Evolutionary conservation across 1,140 invertebrate species (phyloP), one percentile per base, ranked within the genome.

Genomic region (Camponotus floridanus): DNA sequence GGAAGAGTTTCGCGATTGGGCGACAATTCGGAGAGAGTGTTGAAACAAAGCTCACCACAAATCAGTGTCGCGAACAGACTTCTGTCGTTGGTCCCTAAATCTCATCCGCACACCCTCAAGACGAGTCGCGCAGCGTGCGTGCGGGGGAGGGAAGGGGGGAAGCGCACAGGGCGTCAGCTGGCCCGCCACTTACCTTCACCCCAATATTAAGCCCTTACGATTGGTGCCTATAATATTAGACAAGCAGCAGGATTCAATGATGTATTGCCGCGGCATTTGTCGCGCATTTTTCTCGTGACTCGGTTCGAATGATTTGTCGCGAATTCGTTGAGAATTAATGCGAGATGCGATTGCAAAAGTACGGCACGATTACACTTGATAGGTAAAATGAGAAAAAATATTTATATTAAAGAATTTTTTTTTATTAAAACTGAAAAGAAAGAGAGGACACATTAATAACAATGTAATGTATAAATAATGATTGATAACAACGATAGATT

Each of bases 171-270:
- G 94, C 94, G 94, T 95, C 94, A 95, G 94, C 94, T 95, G 94
- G 91, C 94, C 92, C 92, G 92, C 94, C 94, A 95, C 94, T 95
- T 95, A 95, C 93, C 94, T 95, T 95, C 94, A 94, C 94, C 94
- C 94, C 93, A 93, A 95, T 95, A 95, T 95, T 94, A 95, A 95
- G 93, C 93, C 93, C 94, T 94, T 93, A 93, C 92, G 92, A 95
- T 95, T 95, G 94, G 93, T 94, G 92, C 94, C 94, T 93, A 94
- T 95, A 94, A 95, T 95, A 95, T 95, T 93, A 94, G 94, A 94
- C 93, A 93, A 95, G 93, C 92, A 90, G 90, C 92, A 92, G 91
- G 92, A 94, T 94, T 91, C 93, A 94, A 94, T 95, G 94, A 95
- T 93, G 90, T 92, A 93, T 95, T 92, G 91, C 91, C 89, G 70